Base-by-base conservation (phyloP, 1,140 invertebrate species). In the Ceratina calcarata region DNA sequence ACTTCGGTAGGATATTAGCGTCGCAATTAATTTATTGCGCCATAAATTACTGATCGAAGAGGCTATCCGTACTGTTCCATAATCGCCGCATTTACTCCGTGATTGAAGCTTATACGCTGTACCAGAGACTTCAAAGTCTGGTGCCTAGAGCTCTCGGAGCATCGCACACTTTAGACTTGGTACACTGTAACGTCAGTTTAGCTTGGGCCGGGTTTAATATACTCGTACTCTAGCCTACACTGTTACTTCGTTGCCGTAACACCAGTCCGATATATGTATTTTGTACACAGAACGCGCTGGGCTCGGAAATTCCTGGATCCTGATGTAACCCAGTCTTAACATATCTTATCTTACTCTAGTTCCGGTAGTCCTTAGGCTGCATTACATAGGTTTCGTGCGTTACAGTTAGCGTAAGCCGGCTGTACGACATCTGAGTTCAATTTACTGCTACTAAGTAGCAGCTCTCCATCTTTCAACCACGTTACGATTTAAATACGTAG, bases 281-380 rank as follows among this genome's bases (percentile, higher is more conserved):
- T 74, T 53, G 49, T 74, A 55, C 27, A 62, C 20, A 18, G 20
- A 20, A 18, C 18, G 32, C 37, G 3, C 22, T 53, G 12, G 61
- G 3, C 57, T n/a, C 16, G 4, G 69, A n/a, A 72, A 72, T 72
- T 71, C 69, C 69, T 71, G 16, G 24, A 45, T 58, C 37, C 55
- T 60, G 58, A 71, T 58, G 69, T 18, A 18, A 20, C 69, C 57
- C 16, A 70, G 37, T 27, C 70, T 72, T 24, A 61, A 60, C 57
- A 6, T 61, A 49, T 72, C 62, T 51, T 65, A 55, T 51, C 72
- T 53, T 6, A 37, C 37, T 8, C 16, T 18, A 53, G 18, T 65
- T 55, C n/a, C 72, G 45, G 45, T 62, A 62, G 24, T 32, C 60
- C 24, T 73, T 27, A 32, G 12, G 18, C 22, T 12, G 70, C 20